These are phyloP conservation scores for Falcunculus frontatus DNA, from an alignment of 2,113 vertebrate species.

Conservation along the genomic window DNA sequence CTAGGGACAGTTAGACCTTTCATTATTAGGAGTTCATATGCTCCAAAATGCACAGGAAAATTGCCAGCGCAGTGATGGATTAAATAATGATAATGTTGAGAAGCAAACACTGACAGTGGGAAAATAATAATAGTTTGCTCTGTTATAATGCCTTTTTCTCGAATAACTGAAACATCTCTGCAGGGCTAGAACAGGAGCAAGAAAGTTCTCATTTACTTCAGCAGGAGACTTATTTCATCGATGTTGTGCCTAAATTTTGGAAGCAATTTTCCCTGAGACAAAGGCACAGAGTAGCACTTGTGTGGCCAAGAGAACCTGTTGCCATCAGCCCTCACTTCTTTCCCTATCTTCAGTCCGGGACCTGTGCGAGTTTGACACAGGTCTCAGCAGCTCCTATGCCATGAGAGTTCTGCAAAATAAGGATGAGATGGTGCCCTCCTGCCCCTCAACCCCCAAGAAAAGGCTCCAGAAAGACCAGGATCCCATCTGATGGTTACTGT, in stretches of 20 bases:
- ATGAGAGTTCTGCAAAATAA: not conserved
- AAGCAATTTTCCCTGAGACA: not conserved
- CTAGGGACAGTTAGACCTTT: constrained; percentile 51
- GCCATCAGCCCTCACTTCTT: not conserved
- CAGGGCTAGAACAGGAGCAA: not conserved
- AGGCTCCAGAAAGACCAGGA: not conserved
- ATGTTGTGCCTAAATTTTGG: not conserved
- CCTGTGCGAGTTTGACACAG: not conserved
- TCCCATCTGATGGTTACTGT: not conserved
- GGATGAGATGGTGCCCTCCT: not conserved
- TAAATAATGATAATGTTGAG: constrained; percentile 50
- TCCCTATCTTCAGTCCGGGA: not conserved
- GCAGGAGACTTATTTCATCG: not conserved
- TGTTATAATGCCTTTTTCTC: not conserved
- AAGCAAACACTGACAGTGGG: constrained; percentile 21
- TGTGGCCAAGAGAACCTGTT: not conserved
- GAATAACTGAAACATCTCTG: not conserved
- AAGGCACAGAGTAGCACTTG: not conserved
- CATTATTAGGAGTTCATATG: constrained; percentile 59
- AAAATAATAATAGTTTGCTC: constrained; percentile 21
- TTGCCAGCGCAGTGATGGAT: not conserved
- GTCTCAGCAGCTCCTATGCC: not conserved
- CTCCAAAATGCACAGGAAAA: constrained; percentile 43
- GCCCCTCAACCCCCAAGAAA: not conserved
- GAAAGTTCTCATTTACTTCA: not conserved